Evolutionary conservation across 37 sponge, comb jelly and placozoan genomes (phyloP), one percentile per base, ranked within the genome.

Genomic region (Lycopodina hypogea): DNA sequence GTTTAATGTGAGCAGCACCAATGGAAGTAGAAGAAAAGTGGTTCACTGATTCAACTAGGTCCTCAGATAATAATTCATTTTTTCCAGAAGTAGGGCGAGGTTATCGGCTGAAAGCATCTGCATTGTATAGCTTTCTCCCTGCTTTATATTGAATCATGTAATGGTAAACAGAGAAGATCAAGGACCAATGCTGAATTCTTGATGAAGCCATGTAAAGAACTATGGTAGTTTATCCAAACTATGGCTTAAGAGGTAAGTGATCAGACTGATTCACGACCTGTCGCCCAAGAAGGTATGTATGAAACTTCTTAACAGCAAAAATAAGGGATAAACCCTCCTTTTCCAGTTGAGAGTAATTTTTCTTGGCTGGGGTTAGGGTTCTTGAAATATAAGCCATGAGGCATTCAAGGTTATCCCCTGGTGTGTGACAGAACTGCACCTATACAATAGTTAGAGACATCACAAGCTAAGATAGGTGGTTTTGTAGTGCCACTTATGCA

Each of bases 381-480:
- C 56, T 39, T 6, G 74, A 73, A 35, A 32, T 32, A 29, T 55
- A 73, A 28, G 56, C 56, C 1, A 73, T 52, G 1, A 56, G 74
- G 22, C 56, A 24, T 73, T 73, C 74, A 2, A 21, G 42, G 23
- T 38, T 24, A 15, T 41, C 35, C 2, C 30, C 70, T 12, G 3
- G 22, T 18, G 32, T 86, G 80, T 22, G 81, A 72, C 7, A 86
- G 56, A 6, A 86, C 81, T 62, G 85, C 85, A 26, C 78, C 85
- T 2, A 84, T 17, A 22, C 78, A 71, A 45, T 78, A 84, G 0
- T 74, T 38, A 2, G 86, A 86, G 32, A 79, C 86, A 67, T 86
- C 87, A 41, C 87, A 86, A 9, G 81, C 50, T 30, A 87, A 30
- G 26, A 81, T 61, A 15, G 81, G 58, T 23, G 82, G 88, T 42